Conservation (phyloP, 2,888 invertebrate genomes). For the Scaptomyza cyrtandrae region DNA sequence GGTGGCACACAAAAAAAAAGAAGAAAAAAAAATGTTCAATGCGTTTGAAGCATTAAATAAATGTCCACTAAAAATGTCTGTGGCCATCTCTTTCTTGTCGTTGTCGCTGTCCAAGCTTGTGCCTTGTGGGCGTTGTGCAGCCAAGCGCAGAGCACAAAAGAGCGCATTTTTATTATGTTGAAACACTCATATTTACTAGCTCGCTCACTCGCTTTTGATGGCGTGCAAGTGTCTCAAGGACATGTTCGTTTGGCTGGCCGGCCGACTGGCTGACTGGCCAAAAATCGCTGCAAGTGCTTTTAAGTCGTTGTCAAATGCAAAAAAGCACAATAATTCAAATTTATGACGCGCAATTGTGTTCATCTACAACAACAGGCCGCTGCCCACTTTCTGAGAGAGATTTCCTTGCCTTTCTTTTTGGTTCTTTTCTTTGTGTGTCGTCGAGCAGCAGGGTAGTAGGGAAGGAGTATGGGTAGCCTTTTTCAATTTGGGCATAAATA, state of each 20-base stretch:
- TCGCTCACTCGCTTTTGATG: conserved; percentile 1
- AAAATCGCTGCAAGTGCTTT: conserved; percentile 81
- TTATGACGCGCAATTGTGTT: conserved; percentile 80
- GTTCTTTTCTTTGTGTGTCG: conserved; percentile 15
- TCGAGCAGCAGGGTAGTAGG: neutral
- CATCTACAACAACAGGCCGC: conserved; percentile 70
- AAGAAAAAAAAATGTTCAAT: conserved; percentile 56
- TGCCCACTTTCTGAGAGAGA: conserved; percentile 46
- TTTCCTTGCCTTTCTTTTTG: conserved; percentile 23
- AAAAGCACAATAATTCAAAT: conserved; percentile 80
- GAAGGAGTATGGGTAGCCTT: conserved; percentile 16
- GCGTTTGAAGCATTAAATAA: conserved; percentile 78
- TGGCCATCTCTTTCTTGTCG: conserved; percentile 38
- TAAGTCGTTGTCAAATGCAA: conserved; percentile 80
- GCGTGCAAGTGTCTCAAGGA: conserved; percentile 71
- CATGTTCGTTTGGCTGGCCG: conserved; percentile 68
- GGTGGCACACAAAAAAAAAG: conserved; percentile 35
- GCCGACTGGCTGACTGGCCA: conserved; percentile 57
- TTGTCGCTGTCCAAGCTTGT: conserved; percentile 46
- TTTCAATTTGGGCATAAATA: conserved; percentile 68
- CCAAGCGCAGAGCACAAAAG: conserved; percentile 57
- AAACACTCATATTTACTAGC: conserved; percentile 5
- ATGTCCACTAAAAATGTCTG: conserved; percentile 78
- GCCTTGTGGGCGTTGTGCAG: conserved; percentile 66
- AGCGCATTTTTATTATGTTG: conserved; percentile 49